Conservation (phyloP, 2,113 vertebrate species). For the Apteryx mantelli region DNA sequence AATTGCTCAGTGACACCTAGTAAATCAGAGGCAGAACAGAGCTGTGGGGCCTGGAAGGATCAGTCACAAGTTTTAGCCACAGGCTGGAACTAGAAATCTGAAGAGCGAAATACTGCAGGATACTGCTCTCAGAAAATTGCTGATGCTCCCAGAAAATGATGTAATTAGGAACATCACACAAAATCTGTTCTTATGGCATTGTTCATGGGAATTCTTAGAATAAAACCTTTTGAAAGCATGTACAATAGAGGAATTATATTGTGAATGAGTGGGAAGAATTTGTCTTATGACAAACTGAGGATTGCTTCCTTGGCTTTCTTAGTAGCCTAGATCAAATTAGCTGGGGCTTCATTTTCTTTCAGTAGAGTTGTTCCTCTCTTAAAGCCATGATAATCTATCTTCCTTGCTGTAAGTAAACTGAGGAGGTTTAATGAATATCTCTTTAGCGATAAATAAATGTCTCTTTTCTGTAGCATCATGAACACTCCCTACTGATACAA, state of each 20-base stretch:
- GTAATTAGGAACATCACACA: background rate
- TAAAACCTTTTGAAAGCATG: background rate
- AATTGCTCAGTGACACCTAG: background rate
- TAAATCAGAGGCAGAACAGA: background rate
- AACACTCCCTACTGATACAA: background rate
- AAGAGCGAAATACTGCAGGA: background rate
- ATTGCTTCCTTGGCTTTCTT: background rate
- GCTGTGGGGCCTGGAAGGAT: background rate
- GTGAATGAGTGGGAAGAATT: background rate
- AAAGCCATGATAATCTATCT: background rate
- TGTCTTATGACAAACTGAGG: background rate
- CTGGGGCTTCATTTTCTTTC: conserved; percentile 10
- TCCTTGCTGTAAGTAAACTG: background rate
- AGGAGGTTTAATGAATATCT: background rate
- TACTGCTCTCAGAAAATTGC: background rate
- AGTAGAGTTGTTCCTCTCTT: background rate
- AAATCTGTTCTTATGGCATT: background rate
- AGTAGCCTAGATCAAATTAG: background rate
- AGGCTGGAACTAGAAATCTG: background rate
- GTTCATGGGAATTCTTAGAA: background rate
- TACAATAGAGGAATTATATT: background rate
- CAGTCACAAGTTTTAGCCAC: background rate
- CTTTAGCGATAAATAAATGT: background rate
- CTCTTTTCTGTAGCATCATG: background rate
- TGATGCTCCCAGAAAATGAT: background rate